Evolutionary conservation across 2,888 invertebrate species (phyloP), one percentile per base, ranked within the genome.

Genomic region (Rugalucina vietnamica): DNA sequence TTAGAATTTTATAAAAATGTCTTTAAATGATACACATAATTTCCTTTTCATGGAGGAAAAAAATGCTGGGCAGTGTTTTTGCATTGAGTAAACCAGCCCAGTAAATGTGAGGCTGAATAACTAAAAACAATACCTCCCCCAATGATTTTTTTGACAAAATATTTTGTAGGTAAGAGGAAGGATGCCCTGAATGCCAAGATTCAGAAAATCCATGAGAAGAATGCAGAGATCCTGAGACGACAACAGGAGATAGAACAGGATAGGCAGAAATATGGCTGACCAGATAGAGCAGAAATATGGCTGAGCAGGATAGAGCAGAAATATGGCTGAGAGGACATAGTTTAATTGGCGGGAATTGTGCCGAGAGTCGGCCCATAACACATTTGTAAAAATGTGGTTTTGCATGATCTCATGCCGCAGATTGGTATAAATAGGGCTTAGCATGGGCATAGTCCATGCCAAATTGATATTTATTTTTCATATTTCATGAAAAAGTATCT

Each of bases 201-300:
- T 32, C 83, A 81, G 60, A 88, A 88, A 69, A 93, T 93, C 43
- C 88, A 93, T 80, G 89, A 89, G 84, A 91, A 90, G 82, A 93
- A 93, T 87, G 91, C 90, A 49, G 92, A 91, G 76, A 92, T 92
- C 32, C 71, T 90, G 57, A 87, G 86, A 72, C 82, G 93, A 29
- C 90, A 90, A 73, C 78, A 82, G 54, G 92, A 92, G 78, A 86
- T 93, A 4, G 88, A 88, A 43, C 84, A 91, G 79, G 93, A 93
- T 82, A 92, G 90, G 75, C 86, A 93, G 78, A 88, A 85, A 82
- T 92, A 91, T 85, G 92, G 92, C 24, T 92, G 87, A 90, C 34
- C 2, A 88, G 85, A 82, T 92, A 91, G 84, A 91, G 92, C 24
- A 91, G 87, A 90, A 24, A 34, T 24, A 54, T 75, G 75, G 10